These are phyloP conservation scores for Choristoneura fumiferana DNA, from an alignment of 1,140 invertebrate species.

Conservation along the genomic window DNA sequence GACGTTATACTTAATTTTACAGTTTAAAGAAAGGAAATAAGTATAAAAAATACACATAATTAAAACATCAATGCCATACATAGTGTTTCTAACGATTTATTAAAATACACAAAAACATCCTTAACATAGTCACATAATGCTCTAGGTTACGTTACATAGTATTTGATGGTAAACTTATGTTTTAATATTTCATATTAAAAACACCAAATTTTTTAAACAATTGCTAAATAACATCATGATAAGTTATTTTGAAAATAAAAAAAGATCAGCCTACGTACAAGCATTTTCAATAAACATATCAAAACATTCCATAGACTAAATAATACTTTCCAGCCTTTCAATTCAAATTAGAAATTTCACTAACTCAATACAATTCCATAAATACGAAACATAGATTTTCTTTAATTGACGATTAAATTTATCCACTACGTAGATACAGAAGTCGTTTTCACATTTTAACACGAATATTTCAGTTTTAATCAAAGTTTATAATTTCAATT, in stretches of 20 bases:
- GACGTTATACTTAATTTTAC: too few species aligned
- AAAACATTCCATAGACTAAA: conserved; percentile 1
- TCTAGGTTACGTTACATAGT: conserved; percentile 31
- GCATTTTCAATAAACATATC: conserved; percentile 3
- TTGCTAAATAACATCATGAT: not conserved
- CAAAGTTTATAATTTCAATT: too few species aligned
- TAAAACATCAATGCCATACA: conserved; percentile 25
- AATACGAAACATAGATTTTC: too few species aligned
- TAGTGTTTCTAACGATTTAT: conserved; percentile 43
- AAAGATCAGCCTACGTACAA: conserved; percentile 5
- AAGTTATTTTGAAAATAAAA: not conserved
- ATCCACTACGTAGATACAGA: conserved; percentile 7
- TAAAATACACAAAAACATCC: conserved; percentile 44
- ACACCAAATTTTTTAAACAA: conserved; percentile 1
- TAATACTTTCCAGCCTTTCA: conserved; percentile 1
- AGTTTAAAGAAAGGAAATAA: too few species aligned
- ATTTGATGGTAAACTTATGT: conserved; percentile 68
- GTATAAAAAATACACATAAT: conserved; percentile 25
- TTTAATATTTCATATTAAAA: conserved; percentile 19
- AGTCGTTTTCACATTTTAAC: not conserved
- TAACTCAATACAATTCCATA: not conserved
- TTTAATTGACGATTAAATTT: conserved; percentile 7
- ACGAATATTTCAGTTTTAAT: not conserved
- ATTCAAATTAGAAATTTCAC: not conserved
- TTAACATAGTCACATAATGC: conserved; percentile 44